Evolutionary conservation across 2,797 vertebrate genomes (phyloP).

Genomic region (Anas georgica): DNA sequence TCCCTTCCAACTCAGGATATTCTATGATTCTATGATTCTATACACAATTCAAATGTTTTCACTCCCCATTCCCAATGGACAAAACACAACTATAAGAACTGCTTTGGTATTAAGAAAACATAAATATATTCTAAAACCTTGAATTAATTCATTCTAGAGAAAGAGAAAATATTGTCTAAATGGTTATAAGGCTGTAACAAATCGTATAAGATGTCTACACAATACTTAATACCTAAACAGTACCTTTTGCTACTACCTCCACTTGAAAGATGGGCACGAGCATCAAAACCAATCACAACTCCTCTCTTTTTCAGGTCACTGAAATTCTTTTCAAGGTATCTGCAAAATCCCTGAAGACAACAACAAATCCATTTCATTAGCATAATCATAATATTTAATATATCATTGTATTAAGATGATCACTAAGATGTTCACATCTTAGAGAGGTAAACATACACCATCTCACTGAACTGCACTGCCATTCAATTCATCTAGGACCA

Average conservation of each 20-base stretch:
- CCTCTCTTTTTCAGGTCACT: constrained; percentile 88
- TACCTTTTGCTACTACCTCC: constrained; percentile 90
- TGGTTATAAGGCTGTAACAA: not conserved
- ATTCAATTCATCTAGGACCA: not conserved
- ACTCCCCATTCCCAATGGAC: not conserved
- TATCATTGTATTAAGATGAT: not conserved
- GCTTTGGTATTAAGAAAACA: not conserved
- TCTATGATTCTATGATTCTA: too few species aligned
- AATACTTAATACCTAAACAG: not conserved
- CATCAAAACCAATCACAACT: constrained; percentile 93
- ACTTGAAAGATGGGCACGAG: constrained; percentile 88
- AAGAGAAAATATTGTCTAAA: not conserved
- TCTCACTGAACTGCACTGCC: not conserved
- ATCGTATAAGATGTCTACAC: not conserved
- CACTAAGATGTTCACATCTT: not conserved
- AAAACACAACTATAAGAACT: not conserved
- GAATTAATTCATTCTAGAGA: not conserved
- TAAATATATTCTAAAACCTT: not conserved
- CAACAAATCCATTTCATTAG: not conserved
- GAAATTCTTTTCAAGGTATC: constrained; percentile 89
- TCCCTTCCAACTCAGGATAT: too few species aligned
- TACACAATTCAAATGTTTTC: not conserved
- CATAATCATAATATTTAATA: not conserved
- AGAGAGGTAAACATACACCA: not conserved
- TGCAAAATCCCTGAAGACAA: constrained; percentile 88